phyloP scores from a whole-genome alignment of 1,140 invertebrate genomes.

The Leptopilina clavipes region DNA sequence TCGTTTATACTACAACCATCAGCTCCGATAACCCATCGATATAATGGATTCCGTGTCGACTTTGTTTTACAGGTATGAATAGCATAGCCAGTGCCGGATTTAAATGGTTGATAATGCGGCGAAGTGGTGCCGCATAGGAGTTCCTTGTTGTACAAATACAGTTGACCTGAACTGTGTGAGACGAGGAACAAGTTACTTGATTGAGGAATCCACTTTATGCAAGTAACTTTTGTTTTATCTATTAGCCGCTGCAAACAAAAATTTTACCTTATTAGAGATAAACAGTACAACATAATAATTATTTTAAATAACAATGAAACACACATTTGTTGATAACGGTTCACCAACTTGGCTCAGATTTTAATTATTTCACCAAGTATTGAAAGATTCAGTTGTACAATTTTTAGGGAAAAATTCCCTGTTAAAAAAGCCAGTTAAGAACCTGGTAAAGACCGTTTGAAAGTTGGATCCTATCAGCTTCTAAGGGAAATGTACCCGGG shows the following conservation, averaged over 20 bases:
- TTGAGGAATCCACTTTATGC: conserved; percentile 96
- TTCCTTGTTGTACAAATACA: conserved; percentile 99
- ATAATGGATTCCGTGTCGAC: conserved; percentile 95
- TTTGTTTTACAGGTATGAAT: conserved; percentile 98
- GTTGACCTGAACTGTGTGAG: conserved; percentile 95
- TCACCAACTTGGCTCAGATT: too few relatives aligned
- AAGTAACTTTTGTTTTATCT: conserved; percentile 99
- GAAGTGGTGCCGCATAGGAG: conserved; percentile 88
- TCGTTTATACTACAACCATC: conserved; percentile 94
- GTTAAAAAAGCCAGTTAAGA: too few relatives aligned
- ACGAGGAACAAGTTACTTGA: conserved; percentile 95
- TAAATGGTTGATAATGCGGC: conserved; percentile 95
- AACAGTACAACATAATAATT: too few relatives aligned
- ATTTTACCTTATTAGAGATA: neutral
- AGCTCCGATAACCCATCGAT: conserved; percentile 89
- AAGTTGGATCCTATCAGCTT: too few relatives aligned
- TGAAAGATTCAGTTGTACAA: too few relatives aligned
- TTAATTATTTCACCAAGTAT: too few relatives aligned
- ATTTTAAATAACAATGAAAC: too few relatives aligned
- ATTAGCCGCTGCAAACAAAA: conserved; percentile 88
- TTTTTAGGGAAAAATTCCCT: too few relatives aligned
- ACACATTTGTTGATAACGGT: too few relatives aligned
- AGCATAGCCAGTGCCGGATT: conserved; percentile 94
- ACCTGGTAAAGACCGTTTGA: too few relatives aligned
- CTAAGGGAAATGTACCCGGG: too few relatives aligned